Base-by-base conservation (phyloP, 1,140 invertebrate species). In the Drosophila obscura region DNA sequence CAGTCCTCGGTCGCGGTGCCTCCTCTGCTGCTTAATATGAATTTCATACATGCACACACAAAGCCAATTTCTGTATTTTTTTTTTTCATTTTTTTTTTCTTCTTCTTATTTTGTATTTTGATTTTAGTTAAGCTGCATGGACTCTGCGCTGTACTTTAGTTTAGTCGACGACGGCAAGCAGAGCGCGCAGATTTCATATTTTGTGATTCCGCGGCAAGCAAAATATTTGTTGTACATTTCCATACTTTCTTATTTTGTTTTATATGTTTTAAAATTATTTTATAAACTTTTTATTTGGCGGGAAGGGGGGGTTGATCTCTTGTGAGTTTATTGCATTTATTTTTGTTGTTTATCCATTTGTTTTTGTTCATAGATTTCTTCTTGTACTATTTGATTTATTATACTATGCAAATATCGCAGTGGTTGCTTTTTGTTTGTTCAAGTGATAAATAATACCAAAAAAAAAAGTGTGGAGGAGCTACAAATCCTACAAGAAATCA, bases 31-130 rank as follows among this genome's bases (percentile, higher is more conserved):
- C 60, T 87, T 87, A 87, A 87, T 88, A 82, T 85, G 63, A 85
- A 88, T 88, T 87, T 87, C 75, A 87, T 87, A 88, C 75, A 76
- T 76, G 78, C 78, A 87, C 71, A 85, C 82, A 85, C 82, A 82
- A 82, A 87, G 81, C 84, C 64, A 69, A 82, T 81, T 77, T 77
- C 68, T 80, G 46, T 22, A 64, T 57, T 44, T 63, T 73, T 69
- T 35, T 63, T 72, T 59, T 43, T 46, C 39, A 22, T 76, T 48
- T 57, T 48, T 55, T 59, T 48, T 73, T 41, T 48, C 31, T 44
- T 44, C 48, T 48, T 58, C 26, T 68, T 45, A 60, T 52, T 59
- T 69, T 64, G 35, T 60, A 52, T 63, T 61, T 77, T 67, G 76
- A 81, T 87, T 85, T 79, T 74, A 88, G 83, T 77, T 87, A 83